Base-by-base conservation (phyloP, 2,797 vertebrate species). In the Carduelis carduelis region DNA sequence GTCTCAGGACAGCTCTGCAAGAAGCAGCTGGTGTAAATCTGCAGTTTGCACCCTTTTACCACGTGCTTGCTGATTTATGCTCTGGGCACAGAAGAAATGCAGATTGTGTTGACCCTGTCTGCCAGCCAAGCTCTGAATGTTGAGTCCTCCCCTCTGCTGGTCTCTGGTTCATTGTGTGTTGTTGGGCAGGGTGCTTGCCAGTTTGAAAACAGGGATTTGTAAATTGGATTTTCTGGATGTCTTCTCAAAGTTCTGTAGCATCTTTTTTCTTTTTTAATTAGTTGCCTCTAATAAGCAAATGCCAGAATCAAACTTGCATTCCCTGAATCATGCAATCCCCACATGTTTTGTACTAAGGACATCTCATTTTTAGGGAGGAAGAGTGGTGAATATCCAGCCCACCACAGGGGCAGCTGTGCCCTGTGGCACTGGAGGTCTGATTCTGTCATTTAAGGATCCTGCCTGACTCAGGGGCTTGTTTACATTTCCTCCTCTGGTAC, bases 351-450 rank as follows among this genome's bases (percentile, higher is more conserved):
- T 41, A 4, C 19, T 53, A 44, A 34, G 49, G 24, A 23, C 8
- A 9, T 2, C 32, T 76, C 20, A 26, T 14, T 79, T 57, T 59
- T 46, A 37, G 17, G 35, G 32, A 32, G 22, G 35, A 52, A 52
- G 34, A 21, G 22, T 12, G 8, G 41, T 11, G 50, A n/a, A 35
- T 34, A 8, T 15, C 32, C 56, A 57, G 26, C 27, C 18, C 55
- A 37, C 14, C 4, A 3, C 16, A 14, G 41, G 27, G 52, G 23
- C 59, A 72, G 46, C 35, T 34, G 35, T 68, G 63, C 41, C 30
- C 10, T 0, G 0, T 26, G 24, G 35, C 78, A 32, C 28, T 34
- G 34, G 9, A 34, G 28, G 4, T 28, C 49, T 0, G 1, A 8
- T 13, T 9, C 19, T 57, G 21, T 19, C 18, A 14, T 37, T 57